phyloP scores from a whole-genome alignment of 2,113 vertebrate genomes.

The Mola mola region DNA sequence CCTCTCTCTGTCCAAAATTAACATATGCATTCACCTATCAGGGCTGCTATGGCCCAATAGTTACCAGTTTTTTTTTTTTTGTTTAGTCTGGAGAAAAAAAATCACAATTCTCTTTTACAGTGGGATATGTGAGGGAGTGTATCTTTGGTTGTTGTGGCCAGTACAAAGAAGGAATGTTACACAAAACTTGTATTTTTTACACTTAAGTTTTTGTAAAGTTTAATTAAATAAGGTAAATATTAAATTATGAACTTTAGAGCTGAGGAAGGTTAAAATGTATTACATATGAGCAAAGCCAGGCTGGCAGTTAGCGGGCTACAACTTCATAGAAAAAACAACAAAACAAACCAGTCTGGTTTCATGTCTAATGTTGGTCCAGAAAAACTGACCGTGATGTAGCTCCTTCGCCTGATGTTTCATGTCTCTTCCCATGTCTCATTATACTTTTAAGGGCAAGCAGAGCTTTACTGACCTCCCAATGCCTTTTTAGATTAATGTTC shows the following conservation, averaged over 20 bases:
- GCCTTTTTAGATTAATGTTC: background rate
- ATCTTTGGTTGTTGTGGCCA: background rate
- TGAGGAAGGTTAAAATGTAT: no score
- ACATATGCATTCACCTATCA: constrained; percentile 2
- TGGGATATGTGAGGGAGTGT: no score
- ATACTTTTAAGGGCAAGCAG: background rate
- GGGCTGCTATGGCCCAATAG: background rate
- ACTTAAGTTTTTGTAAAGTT: background rate
- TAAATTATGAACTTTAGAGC: no score
- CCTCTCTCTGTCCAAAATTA: background rate
- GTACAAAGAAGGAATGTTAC: background rate
- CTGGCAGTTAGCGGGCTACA: no score
- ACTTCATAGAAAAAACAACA: no score
- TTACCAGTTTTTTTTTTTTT: background rate
- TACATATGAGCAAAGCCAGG: no score
- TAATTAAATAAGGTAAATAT: background rate
- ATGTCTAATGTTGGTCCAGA: background rate
- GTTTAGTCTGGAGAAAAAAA: no score
- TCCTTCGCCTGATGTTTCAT: no score
- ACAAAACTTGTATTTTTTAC: background rate
- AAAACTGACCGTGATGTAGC: no score
- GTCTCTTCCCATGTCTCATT: no score
- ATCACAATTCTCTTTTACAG: no score
- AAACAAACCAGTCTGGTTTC: background rate
- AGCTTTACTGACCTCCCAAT: background rate